Evolutionary conservation across 2,888 invertebrate species (phyloP).

Genomic region (Ramazzottius varieornatus): DNA sequence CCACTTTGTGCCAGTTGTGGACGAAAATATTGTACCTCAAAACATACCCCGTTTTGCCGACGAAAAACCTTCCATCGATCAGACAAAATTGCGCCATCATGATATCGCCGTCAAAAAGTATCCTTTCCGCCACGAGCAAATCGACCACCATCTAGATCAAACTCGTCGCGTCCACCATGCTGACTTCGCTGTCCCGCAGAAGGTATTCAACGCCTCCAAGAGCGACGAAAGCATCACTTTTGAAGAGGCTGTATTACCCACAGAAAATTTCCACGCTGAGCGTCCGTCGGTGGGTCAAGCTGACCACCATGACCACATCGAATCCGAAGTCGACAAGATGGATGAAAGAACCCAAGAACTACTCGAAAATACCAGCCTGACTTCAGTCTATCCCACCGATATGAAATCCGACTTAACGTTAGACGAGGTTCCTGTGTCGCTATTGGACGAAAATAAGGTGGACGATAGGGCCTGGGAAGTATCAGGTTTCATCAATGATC

Average conservation of each 20-base stretch:
- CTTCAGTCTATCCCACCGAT: too few relatives aligned
- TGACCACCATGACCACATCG: too few relatives aligned
- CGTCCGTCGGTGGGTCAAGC: not conserved
- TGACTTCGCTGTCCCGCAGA: not conserved
- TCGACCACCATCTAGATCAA: not conserved
- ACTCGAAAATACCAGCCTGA: not conserved
- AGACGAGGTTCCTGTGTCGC: not conserved
- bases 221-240: not conserved
- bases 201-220: not conserved
- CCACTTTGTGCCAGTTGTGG: not conserved
- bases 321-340: not conserved
- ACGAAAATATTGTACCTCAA: not conserved
- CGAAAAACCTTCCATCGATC: too few relatives aligned
- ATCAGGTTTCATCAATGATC: not conserved
- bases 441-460: not conserved
- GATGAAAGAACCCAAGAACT: not conserved
- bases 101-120: not conserved
- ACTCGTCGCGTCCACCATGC: not conserved
- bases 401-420: too few relatives aligned
- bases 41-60: not conserved
- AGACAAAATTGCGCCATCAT: not conserved
- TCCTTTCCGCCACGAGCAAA: not conserved
- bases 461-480: too few relatives aligned
- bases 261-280: too few relatives aligned
- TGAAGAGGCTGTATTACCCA: not conserved